Percentiles rank a stretch among this genome's conserved stretches.
Conservation (phyloP, 2,888 invertebrate genomes). For the Diaphora mendica region DNA sequence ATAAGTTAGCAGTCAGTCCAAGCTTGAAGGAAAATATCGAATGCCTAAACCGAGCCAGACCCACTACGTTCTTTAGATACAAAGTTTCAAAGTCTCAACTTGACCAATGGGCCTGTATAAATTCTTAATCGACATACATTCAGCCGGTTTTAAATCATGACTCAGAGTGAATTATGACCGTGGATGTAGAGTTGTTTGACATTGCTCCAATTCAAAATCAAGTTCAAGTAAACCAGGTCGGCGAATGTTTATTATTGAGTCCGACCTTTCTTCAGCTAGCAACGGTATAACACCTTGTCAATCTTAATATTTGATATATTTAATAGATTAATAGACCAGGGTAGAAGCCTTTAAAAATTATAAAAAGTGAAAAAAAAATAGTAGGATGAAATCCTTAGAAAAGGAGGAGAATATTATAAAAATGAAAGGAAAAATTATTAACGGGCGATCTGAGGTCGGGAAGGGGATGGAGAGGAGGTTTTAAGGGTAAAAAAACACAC, state of each 20-base stretch:
- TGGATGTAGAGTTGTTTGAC: neutral
- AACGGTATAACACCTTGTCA: neutral
- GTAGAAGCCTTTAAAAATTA: too few species aligned
- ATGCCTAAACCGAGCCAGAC: neutral
- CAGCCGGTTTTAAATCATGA: neutral
- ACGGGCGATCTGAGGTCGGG: too few species aligned
- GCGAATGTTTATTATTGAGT: neutral
- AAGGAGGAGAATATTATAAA: too few species aligned
- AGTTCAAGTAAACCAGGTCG: neutral
- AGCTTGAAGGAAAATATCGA: neutral
- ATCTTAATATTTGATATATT: too few species aligned
- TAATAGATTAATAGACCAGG: too few species aligned
- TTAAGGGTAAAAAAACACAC: too few species aligned
- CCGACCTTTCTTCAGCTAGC: neutral
- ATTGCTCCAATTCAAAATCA: slow-evolving; percentile 1
- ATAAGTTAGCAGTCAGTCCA: neutral
- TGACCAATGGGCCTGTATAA: neutral
- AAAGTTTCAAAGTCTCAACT: too few species aligned
- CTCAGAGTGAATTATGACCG: neutral
- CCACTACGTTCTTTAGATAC: too few species aligned
- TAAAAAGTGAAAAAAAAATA: too few species aligned
- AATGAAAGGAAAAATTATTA: too few species aligned
- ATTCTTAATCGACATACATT: neutral
- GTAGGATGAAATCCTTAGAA: too few species aligned
- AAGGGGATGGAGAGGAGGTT: too few species aligned